These are phyloP conservation scores for Anniella stebbinsi DNA, from an alignment of 2,797 vertebrate species.

Conservation along the genomic window DNA sequence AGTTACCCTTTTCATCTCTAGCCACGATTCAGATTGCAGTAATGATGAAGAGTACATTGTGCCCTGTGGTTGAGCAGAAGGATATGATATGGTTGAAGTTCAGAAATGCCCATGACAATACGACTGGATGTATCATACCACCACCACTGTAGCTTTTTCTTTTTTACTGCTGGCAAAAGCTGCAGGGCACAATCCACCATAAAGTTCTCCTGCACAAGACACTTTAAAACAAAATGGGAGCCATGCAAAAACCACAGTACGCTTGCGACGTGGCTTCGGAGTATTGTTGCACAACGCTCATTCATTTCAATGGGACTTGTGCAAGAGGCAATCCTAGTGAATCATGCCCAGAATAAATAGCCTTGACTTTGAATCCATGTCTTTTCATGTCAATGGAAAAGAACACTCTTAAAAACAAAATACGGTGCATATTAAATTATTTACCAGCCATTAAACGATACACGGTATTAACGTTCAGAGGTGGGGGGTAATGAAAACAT, in stretches of 20 bases:
- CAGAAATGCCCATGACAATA: constrained; percentile 60
- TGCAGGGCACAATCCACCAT: neutral
- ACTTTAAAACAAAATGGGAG: neutral
- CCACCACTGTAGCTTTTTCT: constrained; percentile 36
- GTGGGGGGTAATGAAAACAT: constrained; percentile 38
- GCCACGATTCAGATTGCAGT: constrained; percentile 53
- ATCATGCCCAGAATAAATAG: constrained; percentile 2
- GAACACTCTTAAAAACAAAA: constrained; percentile 5
- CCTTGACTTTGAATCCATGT: constrained; percentile 38
- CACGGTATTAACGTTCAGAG: constrained; percentile 29
- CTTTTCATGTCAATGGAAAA: neutral
- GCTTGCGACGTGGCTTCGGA: neutral
- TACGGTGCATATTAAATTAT: neutral
- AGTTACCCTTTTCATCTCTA: constrained; percentile 65
- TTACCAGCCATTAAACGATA: constrained; percentile 54
- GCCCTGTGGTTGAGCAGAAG: constrained; percentile 44
- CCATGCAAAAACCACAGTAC: neutral
- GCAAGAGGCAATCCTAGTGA: neutral
- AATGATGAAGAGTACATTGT: constrained; percentile 52
- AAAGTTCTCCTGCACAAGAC: neutral
- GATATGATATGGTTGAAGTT: constrained; percentile 50
- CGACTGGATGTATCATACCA: constrained; percentile 53
- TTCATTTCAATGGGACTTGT: neutral
- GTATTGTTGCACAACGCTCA: neutral
- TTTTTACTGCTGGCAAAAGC: constrained; percentile 41